Base-by-base conservation (phyloP, 2,113 vertebrate species). In the Prunella fulvescens region DNA sequence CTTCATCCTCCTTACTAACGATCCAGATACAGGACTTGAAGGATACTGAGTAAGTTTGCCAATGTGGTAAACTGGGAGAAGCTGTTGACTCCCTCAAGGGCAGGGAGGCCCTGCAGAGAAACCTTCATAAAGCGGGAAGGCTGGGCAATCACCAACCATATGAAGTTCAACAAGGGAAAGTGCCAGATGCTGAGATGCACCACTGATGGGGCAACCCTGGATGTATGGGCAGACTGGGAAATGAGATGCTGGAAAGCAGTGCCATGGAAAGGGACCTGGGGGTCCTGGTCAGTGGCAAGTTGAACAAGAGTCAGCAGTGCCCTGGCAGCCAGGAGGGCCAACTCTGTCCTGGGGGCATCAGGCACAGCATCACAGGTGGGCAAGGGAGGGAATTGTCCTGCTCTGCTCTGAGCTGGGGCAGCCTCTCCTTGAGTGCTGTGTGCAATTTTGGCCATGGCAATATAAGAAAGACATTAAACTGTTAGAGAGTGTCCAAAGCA, bases 271-370 rank as follows among this genome's bases (percentile, higher is more conserved):
- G 42, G n/a, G 3, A n/a, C 5, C 13, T 40, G 56, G 6, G 3
- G 9, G 1, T 47, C 39, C 24, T 62, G 56, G n/a, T 17, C 0
- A 0, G 0, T 24, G 39, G 7, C 1, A 70, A 61, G n/a, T 0
- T 48, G 35, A 62, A 14, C 4, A 2, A 3, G 42, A 14, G 29
- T 1, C 40, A 79, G 48, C 57, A 56, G 35, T 56, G 48, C 47
- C 56, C 47, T 45, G 73, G 12, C 73, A 48, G 31, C 42, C 66
- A 56, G 35, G 40, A 71, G 57, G 42, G 57, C 4, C 65, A 80
- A 2, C 6, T 2, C 3, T 87, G 65, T 25, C 74, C 42, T 40
- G n/a, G 40, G 8, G 4, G 16, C 57, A 56, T 14, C 65, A 62
- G 74, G 48, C n/a, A 22, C 25, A 67, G 62, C 62, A 67, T 22